These are phyloP conservation scores for Venusia cambrica DNA, from an alignment of 2,888 invertebrate genomes.

Conservation along the genomic window DNA sequence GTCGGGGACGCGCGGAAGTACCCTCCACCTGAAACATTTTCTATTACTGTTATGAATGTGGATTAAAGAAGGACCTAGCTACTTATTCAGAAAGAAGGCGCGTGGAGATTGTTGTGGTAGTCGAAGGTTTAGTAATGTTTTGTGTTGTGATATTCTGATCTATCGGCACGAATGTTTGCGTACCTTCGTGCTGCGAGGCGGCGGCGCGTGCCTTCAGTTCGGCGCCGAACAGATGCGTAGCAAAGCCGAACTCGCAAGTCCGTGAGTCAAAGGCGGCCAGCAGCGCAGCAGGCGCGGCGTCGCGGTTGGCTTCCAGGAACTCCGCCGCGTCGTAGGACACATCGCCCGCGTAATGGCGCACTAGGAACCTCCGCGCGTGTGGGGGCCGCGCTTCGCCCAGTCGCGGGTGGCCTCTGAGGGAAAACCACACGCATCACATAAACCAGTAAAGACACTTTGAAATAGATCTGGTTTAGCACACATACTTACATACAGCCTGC, in stretches of 20 bases:
- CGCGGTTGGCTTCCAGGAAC: slow-evolving; percentile 95
- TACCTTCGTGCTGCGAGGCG: slow-evolving; percentile 12
- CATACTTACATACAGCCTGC: too few species aligned
- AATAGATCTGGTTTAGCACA: too few species aligned
- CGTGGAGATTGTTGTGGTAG: too few species aligned
- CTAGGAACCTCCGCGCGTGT: slow-evolving; percentile 91
- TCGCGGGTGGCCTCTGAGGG: slow-evolving; percentile 87
- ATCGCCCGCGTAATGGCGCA: slow-evolving; percentile 89
- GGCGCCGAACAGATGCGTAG: slow-evolving; percentile 95
- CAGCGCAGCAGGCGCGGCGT: slow-evolving; percentile 94
- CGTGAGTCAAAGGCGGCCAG: slow-evolving; percentile 96
- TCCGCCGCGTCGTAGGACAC: slow-evolving; percentile 94
- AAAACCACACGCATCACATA: too few species aligned
- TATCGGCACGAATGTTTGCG: too few species aligned
- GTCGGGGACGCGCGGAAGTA: slow-evolving; percentile 94
- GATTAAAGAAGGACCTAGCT: too few species aligned
- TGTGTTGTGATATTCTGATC: too few species aligned
- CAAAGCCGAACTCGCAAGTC: slow-evolving; percentile 97
- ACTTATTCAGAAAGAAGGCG: too few species aligned
- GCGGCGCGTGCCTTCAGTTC: slow-evolving; percentile 86
- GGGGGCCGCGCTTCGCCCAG: slow-evolving; percentile 89
- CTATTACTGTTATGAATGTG: too few species aligned
- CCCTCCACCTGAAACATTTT: slow-evolving; percentile 82
- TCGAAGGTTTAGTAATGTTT: too few species aligned
- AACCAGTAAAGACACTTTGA: too few species aligned